Percentiles rank a stretch among this genome's conserved stretches.
These are phyloP conservation scores for Camelus bactrianus DNA, from an alignment of 2,113 vertebrate genomes.

Conservation along the genomic window DNA sequence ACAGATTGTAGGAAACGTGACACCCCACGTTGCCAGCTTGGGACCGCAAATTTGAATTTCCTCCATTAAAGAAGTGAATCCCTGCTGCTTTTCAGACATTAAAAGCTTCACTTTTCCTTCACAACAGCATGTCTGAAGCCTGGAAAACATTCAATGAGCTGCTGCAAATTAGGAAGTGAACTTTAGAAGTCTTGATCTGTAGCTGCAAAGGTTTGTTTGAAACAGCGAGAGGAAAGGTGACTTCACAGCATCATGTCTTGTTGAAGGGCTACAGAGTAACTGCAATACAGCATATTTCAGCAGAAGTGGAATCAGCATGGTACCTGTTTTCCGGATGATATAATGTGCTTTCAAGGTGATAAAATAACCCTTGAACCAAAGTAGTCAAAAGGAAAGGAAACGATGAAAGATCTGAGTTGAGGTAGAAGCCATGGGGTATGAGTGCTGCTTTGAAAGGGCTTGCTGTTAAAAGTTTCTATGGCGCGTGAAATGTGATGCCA, in stretches of 20 bases:
- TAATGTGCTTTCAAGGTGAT: conserved; percentile 27
- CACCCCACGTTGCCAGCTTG: not conserved
- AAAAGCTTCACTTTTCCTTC: conserved; percentile 58
- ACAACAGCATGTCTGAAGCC: conserved; percentile 3
- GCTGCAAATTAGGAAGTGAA: conserved; percentile 32
- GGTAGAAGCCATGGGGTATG: not conserved
- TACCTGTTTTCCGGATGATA: not conserved
- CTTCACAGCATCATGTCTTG: not conserved
- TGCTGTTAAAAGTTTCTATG: not conserved
- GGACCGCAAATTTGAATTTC: conserved; percentile 60
- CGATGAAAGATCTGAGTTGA: not conserved
- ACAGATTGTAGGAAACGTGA: conserved; percentile 26
- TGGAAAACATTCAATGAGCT: conserved; percentile 23
- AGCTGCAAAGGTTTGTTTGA: conserved; percentile 28
- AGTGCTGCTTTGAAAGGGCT: not conserved
- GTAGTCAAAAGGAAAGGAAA: not conserved
- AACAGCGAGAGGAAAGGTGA: not conserved
- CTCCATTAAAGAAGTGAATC: conserved; percentile 41
- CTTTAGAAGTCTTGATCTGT: conserved; percentile 55
- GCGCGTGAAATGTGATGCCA: not conserved
- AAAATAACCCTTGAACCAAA: not conserved
- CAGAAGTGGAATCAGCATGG: not conserved
- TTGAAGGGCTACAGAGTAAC: not conserved
- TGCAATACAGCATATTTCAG: not conserved
- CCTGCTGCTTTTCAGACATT: conserved; percentile 56